Evolutionary conservation across 2,113 vertebrate species (phyloP).

Genomic region (Clarias batrachus): DNA sequence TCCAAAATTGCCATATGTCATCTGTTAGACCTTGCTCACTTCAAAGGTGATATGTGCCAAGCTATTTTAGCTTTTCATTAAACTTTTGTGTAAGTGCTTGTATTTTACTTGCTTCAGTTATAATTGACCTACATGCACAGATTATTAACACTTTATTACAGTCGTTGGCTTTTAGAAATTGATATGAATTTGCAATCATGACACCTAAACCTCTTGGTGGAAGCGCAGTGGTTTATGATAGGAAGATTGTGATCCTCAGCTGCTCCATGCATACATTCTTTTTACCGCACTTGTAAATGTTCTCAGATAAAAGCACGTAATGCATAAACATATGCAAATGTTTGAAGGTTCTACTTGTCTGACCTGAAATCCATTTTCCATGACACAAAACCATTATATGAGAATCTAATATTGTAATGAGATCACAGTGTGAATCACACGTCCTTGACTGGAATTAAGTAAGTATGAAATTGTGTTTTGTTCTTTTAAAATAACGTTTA

Average conservation of each 20-base stretch:
- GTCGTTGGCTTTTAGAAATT: not conserved
- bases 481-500: slow-evolving; percentile 14
- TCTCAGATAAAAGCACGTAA: not conserved
- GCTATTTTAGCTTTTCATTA: not conserved
- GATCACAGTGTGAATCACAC: slow-evolving; percentile 26
- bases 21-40: not conserved
- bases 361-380: slow-evolving; percentile 24
- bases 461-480: slow-evolving; percentile 28
- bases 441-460: slow-evolving; percentile 20
- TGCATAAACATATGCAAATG: slow-evolving; percentile 2
- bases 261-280: not conserved
- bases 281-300: not conserved
- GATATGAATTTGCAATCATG: not conserved
- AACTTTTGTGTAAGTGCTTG: not conserved
- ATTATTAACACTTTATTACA: not conserved
- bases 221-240: not conserved
- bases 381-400: not conserved
- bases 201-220: not conserved
- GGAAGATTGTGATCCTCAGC: not conserved
- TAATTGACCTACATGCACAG: not conserved
- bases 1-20: not conserved
- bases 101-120: not conserved
- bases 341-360: slow-evolving; percentile 5
- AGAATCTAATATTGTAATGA: slow-evolving; percentile 11
- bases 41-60: not conserved